A percentile compares a stretch with the other conserved stretches of the same genome.
phyloP scores from a whole-genome alignment of 2,888 invertebrate species.

The Stenurella melanura region DNA sequence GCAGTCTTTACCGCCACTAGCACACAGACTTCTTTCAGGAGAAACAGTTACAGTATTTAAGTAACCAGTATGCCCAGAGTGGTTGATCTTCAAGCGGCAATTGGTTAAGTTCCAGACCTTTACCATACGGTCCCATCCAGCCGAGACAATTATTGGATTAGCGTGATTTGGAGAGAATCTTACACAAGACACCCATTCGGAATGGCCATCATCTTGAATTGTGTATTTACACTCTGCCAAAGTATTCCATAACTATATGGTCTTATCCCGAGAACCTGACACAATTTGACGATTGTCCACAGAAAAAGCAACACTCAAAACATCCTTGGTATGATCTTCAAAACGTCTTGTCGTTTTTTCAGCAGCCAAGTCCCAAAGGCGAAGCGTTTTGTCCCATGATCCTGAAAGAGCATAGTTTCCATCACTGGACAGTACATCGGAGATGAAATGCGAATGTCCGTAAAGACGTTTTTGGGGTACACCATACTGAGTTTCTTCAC shows the following conservation, averaged over 20 bases:
- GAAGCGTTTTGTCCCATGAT: conserved; percentile 99
- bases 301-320: conserved; percentile 99
- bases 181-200: conserved; percentile 96
- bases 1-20: conserved; percentile 99
- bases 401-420: conserved; percentile 99
- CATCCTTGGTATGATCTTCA: conserved; percentile 65
- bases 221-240: conserved; percentile 99
- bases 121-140: conserved; percentile 98
- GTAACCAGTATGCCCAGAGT: conserved; percentile 97
- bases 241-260: no score
- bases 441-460: conserved; percentile 99
- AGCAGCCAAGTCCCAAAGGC: conserved; percentile 98
- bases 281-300: conserved; percentile 99
- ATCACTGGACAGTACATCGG: conserved; percentile 98
- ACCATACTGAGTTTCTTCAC: conserved; percentile 96
- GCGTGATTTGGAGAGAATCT: conserved; percentile 98
- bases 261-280: conserved; percentile 98
- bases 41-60: conserved; percentile 99
- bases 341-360: conserved; percentile 92
- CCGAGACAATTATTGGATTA: conserved; percentile 98
- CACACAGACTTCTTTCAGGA: conserved; percentile 99
- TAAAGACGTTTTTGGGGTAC: conserved; percentile 96
- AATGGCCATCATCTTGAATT: conserved; percentile 95
- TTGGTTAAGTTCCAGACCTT: conserved; percentile 99
- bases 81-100: conserved; percentile 98